Conservation (phyloP, 2,797 vertebrate species). For the Sebastes oblongus region DNA sequence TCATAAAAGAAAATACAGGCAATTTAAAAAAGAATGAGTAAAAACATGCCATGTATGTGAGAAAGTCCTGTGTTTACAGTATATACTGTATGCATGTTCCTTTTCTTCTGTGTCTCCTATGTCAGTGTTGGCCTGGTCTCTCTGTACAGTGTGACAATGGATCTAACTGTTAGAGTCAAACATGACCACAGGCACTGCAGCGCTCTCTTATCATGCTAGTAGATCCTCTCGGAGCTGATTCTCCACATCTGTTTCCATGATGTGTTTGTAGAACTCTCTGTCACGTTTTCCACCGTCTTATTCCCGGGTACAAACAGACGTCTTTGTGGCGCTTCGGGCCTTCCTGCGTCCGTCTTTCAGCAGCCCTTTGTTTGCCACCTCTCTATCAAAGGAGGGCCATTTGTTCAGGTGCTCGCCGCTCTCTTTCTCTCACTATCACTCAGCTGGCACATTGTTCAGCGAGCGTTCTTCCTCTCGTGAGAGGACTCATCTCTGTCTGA, state of each 20-base stretch:
- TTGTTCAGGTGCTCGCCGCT: constrained; percentile 75
- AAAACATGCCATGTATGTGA: neutral
- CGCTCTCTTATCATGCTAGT: neutral
- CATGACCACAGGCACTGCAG: neutral
- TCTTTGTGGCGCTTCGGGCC: constrained; percentile 29
- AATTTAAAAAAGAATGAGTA: neutral
- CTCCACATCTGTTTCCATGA: constrained; percentile 25
- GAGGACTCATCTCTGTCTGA: neutral
- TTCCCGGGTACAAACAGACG: constrained; percentile 39
- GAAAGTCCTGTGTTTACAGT: neutral
- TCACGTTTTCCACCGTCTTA: constrained; percentile 20
- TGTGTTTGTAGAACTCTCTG: constrained; percentile 21
- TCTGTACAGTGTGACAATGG: neutral
- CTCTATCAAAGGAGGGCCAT: constrained; percentile 43
- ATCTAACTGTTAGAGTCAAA: constrained; percentile 12
- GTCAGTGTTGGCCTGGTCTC: neutral
- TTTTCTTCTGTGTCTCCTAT: neutral
- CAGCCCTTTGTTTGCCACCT: constrained; percentile 36
- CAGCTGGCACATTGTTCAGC: constrained; percentile 33
- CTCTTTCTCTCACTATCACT: constrained; percentile 27
- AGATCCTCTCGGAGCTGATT: constrained; percentile 8
- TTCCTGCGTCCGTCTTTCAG: constrained; percentile 38
- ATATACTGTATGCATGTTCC: neutral
- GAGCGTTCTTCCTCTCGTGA: neutral
- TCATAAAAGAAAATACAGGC: neutral